A percentile compares a stretch with the other conserved stretches of the same genome.
These are phyloP conservation scores for Oscheius onirici DNA, from an alignment of 2,888 invertebrate species.

Conservation along the genomic window DNA sequence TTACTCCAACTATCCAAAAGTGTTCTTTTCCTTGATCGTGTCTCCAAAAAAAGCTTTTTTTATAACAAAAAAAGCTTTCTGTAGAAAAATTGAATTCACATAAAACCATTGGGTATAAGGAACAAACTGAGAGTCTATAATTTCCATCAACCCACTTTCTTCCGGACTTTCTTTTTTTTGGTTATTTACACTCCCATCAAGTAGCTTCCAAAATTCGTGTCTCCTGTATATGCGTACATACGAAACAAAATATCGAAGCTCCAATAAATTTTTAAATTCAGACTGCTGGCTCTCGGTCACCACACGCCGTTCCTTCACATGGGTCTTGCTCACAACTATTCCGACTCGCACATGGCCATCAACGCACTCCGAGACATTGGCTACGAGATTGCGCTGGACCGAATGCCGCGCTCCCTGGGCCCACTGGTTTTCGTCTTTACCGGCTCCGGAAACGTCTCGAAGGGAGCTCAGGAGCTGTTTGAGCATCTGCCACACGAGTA, in stretches of 20 bases:
- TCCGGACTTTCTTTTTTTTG: too few relatives aligned
- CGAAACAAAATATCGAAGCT: background rate
- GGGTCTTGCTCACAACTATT: conserved; percentile 97
- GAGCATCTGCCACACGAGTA: conserved; percentile 97
- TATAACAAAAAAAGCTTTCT: too few relatives aligned
- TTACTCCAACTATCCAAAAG: too few relatives aligned
- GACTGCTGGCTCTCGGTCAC: conserved; percentile 92
- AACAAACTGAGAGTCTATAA: too few relatives aligned
- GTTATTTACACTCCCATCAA: too few relatives aligned
- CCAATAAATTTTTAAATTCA: conserved; percentile 75
- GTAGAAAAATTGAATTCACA: too few relatives aligned
- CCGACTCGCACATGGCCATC: conserved; percentile 94
- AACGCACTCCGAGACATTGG: conserved; percentile 98
- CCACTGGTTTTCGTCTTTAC: conserved; percentile 97
- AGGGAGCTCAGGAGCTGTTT: conserved; percentile 81
- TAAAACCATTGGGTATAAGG: too few relatives aligned
- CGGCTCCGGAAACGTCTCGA: conserved; percentile 95
- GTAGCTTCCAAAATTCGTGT: too few relatives aligned
- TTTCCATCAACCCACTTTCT: too few relatives aligned
- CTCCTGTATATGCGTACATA: too few relatives aligned
- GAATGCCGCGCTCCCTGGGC: conserved; percentile 95
- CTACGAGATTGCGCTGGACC: conserved; percentile 92
- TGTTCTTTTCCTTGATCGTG: too few relatives aligned
- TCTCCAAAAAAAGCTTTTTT: too few relatives aligned
- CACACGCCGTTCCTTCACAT: conserved; percentile 99